Base-by-base conservation (phyloP, 2,888 invertebrate species). In the Drosophila austrosaltans region DNA sequence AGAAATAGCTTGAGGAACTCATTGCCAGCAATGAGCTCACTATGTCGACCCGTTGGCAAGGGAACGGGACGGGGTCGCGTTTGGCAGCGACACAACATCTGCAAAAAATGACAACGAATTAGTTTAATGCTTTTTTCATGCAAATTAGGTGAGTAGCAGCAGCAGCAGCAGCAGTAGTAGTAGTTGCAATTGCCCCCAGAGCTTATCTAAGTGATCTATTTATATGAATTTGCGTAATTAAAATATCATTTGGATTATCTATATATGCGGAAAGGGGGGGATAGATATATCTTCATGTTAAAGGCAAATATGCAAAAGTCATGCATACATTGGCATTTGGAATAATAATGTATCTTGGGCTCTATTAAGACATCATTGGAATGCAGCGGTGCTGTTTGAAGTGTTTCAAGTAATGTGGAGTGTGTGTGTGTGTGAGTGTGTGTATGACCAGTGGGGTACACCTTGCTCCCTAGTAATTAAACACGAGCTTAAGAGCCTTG, bases 21-120 rank as follows among this genome's bases (percentile, higher is more conserved):
- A 84, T 91, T 90, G 68, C 92, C 92, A 69, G 90, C 90, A 75
- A 92, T 91, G 80, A 92, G 84, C 79, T 91, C 92, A 82, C 89
- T 90, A 48, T 84, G 82, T 10, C 83, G 78, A 12, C 77, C 56
- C 22, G 63, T 65, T 32, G 75, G 53, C 20, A 53, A 20, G 0
- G 81, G 81, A 0, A 53, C 32, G 0, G 81, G 81, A 1, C 59
- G 65, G 30, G 80, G 83, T 16, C 85, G 81, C 59, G 89, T 63
- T 48, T 85, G 78, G 6, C 63, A 65, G 64, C 81, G 71, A 77
- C 75, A 77, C 89, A 90, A 71, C 90, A 90, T 90, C 90, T 90
- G 82, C 66, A 73, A 67, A 74, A 66, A 72, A 54, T 61, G 70
- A 66, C 20, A 40, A 70, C 59, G 62, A 59, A 65, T 84, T 70